phyloP scores from a whole-genome alignment of 2,113 vertebrate species.

The Sclerurus mexicanus region DNA sequence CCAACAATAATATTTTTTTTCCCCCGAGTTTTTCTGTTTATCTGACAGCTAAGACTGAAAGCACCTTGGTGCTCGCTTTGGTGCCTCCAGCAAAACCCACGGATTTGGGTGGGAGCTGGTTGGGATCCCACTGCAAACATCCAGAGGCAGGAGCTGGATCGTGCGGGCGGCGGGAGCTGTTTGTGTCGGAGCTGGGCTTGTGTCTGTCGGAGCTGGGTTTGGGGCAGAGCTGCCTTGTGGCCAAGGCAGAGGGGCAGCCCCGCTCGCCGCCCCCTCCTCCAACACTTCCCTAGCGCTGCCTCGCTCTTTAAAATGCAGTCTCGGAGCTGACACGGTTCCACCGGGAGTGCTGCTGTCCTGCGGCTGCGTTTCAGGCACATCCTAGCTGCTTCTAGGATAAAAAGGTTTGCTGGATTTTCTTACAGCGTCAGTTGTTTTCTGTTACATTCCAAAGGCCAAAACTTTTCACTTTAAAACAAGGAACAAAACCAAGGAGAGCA shows the following conservation, averaged over 20 bases:
- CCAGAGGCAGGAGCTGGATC: background rate
- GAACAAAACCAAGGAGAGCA: background rate
- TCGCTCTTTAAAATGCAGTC: background rate
- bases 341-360: background rate
- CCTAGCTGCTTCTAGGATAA: background rate
- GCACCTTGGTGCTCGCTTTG: background rate
- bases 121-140: background rate
- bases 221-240: background rate
- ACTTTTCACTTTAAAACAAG: background rate
- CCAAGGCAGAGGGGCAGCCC: constrained; percentile 7
- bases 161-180: background rate
- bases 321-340: background rate
- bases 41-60: background rate
- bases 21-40: background rate
- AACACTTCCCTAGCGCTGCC: background rate
- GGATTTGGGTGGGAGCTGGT: background rate
- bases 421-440: background rate
- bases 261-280: background rate
- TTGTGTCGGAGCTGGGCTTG: no score
- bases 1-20: background rate
- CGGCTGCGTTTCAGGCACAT: background rate
- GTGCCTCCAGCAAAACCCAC: background rate
- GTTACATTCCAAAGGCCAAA: background rate
- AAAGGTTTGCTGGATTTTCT: background rate
- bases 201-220: background rate